Percentiles rank a stretch among this genome's conserved stretches.
These are phyloP conservation scores for Rousettus madagascariensis DNA, from an alignment of 2,797 vertebrate genomes.

Conservation along the genomic window DNA sequence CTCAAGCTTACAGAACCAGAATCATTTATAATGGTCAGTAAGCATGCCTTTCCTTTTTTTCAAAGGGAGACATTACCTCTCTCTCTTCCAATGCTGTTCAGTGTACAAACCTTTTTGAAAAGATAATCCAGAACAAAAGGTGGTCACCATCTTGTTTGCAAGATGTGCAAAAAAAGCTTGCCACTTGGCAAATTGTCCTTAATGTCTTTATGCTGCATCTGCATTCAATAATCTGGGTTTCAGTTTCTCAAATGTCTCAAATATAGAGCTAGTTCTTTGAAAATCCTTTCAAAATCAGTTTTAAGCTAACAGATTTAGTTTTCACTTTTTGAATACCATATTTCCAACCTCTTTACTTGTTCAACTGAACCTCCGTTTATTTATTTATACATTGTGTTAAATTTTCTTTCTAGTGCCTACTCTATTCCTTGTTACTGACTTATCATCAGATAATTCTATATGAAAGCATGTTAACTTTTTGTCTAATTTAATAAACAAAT, in stretches of 20 bases:
- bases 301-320: not conserved
- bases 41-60: not conserved
- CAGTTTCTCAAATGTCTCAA: not conserved
- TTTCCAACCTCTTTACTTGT: not conserved
- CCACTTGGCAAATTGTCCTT: not conserved
- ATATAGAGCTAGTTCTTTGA: not conserved
- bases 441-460: not conserved
- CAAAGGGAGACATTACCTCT: not conserved
- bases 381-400: slow-evolving; percentile 21
- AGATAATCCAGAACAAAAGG: not conserved
- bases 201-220: not conserved
- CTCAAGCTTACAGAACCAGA: not conserved
- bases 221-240: not conserved
- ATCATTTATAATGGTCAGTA: not conserved
- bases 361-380: not conserved
- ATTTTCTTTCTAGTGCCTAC: not conserved
- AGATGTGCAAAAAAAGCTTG: not conserved
- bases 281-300: slow-evolving; percentile 15
- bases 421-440: not conserved
- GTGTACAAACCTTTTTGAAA: not conserved
- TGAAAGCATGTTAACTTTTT: slow-evolving; percentile 28
- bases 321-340: not conserved
- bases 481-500: slow-evolving; percentile 49
- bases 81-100: not conserved
- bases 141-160: not conserved